Evolutionary conservation across 2,797 vertebrate genomes (phyloP).

Genomic region (Propithecus deckenii): DNA sequence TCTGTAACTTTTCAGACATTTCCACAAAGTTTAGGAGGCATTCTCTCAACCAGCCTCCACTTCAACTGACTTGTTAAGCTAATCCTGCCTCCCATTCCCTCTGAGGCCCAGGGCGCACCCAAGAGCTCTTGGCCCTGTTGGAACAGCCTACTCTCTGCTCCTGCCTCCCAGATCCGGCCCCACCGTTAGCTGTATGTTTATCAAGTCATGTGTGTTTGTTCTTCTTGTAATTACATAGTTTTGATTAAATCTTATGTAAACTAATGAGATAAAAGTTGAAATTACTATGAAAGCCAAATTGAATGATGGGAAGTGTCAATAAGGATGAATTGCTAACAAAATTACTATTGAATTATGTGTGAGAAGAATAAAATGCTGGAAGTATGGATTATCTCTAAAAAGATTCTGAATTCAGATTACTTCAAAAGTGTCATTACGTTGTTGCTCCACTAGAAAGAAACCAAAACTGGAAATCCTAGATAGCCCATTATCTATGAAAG

Average conservation of each 20-base stretch:
- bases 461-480: neutral
- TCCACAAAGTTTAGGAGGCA: neutral
- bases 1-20: neutral
- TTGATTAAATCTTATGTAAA: neutral
- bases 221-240: neutral
- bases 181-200: neutral
- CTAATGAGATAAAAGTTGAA: neutral
- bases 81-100: neutral
- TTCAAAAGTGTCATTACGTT: neutral
- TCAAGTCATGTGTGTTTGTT: neutral
- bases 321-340: neutral
- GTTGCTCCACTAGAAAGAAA: neutral
- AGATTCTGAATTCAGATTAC: neutral
- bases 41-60: neutral
- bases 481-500: neutral
- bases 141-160: accelerated
- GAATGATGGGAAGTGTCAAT: neutral
- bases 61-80: neutral
- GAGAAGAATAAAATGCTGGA: neutral
- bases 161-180: neutral
- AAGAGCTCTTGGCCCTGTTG: accelerated
- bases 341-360: neutral
- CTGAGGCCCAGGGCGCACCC: neutral
- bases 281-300: constrained; percentile 19
- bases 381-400: neutral